Evolutionary conservation across 2,888 invertebrate genomes (phyloP).

Genomic region (Zaprionus bogoriensis): DNA sequence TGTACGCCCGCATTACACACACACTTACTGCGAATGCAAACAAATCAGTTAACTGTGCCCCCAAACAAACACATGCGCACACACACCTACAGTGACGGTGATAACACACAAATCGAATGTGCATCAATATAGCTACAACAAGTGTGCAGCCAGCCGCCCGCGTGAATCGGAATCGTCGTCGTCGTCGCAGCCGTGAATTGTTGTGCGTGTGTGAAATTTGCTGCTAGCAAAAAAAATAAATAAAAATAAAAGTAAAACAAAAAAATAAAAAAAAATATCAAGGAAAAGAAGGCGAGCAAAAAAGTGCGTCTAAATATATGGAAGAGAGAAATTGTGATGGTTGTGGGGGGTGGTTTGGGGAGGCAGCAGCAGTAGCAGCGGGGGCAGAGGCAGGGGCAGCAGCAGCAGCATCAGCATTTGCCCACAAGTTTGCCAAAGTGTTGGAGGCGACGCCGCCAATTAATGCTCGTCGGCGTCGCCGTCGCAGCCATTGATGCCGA

Average conservation of each 20-base stretch:
- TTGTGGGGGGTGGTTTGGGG: constrained; percentile 28
- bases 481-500: constrained; percentile 52
- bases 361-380: constrained; percentile 1
- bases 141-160: constrained; percentile 47
- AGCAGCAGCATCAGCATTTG: constrained; percentile 26
- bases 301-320: constrained; percentile 60
- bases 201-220: constrained; percentile 57
- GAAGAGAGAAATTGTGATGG: constrained; percentile 37
- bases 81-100: constrained; percentile 25
- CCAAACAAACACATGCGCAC: constrained; percentile 10
- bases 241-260: no score
- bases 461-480: constrained; percentile 35
- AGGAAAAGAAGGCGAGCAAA: constrained; percentile 27
- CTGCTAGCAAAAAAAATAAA: constrained; percentile 38
- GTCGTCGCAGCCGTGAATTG: constrained; percentile 37
- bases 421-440: constrained; percentile 48
- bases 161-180: constrained; percentile 46
- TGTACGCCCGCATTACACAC: constrained; percentile 41
- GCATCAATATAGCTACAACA: constrained; percentile 35
- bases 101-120: constrained; percentile 41
- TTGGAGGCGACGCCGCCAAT: constrained; percentile 62
- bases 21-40: constrained; percentile 44
- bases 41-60: constrained; percentile 47
- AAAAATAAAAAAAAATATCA: not conserved
- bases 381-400: not conserved